Base-by-base conservation (phyloP, 2,113 vertebrate genomes). In the Gorsachius goisagi region DNA sequence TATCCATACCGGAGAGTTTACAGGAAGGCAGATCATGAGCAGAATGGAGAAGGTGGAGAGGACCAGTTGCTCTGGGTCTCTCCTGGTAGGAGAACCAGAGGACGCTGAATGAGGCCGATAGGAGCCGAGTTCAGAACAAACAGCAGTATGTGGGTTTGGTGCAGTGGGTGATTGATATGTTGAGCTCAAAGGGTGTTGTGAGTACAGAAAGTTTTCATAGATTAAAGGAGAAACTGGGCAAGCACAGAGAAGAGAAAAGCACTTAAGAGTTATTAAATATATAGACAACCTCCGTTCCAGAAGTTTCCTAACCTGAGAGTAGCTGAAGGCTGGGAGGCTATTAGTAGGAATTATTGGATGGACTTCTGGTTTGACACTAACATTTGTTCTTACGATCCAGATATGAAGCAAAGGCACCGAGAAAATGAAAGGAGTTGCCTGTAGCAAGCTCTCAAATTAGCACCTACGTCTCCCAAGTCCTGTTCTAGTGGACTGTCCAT, bases 291-390 rank as follows among this genome's bases (percentile, higher is more conserved):
- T 89, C 71, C 45, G 27, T 82, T 95, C 41, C 53, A 44, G 73
- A 82, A 85, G 87, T 94, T 95, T 75, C 45, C 81, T 37, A 85
- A 93, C 95, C 77, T 93, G 89, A 85, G 74, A 96, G 66, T 60
- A 82, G 93, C 94, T 89, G 77, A 85, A 83, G 95, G 86, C 92
- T 94, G 87, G 74, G 81, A 95, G 87, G 58, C 89, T 58, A 66
- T 94, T 96, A 96, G 91, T 27, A 91, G 91, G 93, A 97, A 93
- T 96, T 97, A 97, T 91, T 91, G 89, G 91, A 89, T 68, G 93
- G 95, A 85, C 95, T 94, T 89, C 2, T 26, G 66, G 53, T 37
- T 79, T 96, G 95, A 93, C 95, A 92, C 89, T 79, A 95, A 94
- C 95, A 96, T 97, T 96, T 89, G 87, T 97, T 91, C 93, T 68